Evolutionary conservation across 2,797 vertebrate genomes (phyloP).

Genomic region (Cygnus olor): DNA sequence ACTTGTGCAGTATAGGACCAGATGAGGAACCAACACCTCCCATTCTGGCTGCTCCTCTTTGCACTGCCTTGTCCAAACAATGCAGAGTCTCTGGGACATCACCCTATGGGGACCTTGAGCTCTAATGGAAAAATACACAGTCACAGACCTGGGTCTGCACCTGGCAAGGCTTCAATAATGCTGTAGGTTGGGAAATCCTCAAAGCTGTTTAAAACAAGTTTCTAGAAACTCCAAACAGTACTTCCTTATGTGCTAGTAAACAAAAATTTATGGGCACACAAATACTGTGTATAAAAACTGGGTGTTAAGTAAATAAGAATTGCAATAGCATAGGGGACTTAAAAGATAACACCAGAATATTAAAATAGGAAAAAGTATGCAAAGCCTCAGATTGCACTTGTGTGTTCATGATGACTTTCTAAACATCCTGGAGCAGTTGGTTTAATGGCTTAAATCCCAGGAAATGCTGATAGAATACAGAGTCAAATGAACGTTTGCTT

Average conservation of each 20-base stretch:
- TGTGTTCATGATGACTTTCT: neutral
- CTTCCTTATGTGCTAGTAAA: neutral
- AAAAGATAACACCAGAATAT: neutral
- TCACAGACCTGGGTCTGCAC: rapidly evolving
- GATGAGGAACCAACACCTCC: neutral
- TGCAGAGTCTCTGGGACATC: neutral
- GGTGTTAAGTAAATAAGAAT: neutral
- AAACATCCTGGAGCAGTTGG: constrained; percentile 48
- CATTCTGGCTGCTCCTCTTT: neutral
- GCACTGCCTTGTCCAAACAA: neutral
- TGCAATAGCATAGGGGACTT: neutral
- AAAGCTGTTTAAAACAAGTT: neutral
- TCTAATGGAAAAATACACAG: neutral
- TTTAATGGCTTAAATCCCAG: neutral
- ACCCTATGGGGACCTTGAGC: neutral
- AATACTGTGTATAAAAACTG: neutral
- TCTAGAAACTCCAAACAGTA: neutral
- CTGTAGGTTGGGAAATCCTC: neutral
- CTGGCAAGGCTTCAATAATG: neutral
- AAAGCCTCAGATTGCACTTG: neutral
- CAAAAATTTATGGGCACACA: neutral
- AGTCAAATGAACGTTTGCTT: neutral
- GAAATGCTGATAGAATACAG: neutral
- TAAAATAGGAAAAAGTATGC: neutral
- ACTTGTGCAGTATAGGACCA: neutral